Percentiles rank a stretch among this genome's conserved stretches.
phyloP scores from a whole-genome alignment of 2,888 invertebrate species.

The Acanthosoma haemorrhoidale region DNA sequence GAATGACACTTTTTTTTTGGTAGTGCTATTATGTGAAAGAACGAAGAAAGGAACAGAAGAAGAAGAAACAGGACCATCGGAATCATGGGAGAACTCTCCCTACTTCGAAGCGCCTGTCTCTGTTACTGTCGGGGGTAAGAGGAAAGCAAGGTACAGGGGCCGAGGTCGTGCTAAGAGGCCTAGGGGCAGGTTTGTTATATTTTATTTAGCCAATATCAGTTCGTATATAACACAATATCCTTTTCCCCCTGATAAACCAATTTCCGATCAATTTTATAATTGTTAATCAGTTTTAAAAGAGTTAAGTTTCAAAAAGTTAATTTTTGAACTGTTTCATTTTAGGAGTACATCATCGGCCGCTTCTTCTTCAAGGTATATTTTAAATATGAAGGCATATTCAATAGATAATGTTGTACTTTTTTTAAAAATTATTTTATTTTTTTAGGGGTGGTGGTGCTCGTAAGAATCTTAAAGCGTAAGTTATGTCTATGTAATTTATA shows the following conservation, averaged over 20 bases:
- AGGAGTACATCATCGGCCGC: constrained; percentile 10
- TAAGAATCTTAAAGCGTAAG: constrained; percentile 1
- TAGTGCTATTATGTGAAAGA: constrained; percentile 14
- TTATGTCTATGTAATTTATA: not conserved
- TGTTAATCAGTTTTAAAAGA: too few relatives aligned
- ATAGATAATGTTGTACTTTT: not conserved
- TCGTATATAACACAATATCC: too few relatives aligned
- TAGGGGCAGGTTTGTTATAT: constrained; percentile 24
- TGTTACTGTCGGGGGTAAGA: not conserved
- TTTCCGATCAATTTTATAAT: too few relatives aligned
- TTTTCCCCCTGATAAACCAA: too few relatives aligned
- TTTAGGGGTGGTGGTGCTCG: not conserved
- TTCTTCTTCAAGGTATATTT: constrained; percentile 13
- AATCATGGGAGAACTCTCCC: constrained; percentile 1
- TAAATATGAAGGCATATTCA: not conserved
- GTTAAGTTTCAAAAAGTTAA: too few relatives aligned
- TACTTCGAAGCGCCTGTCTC: constrained; percentile 17
- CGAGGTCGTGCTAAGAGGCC: not conserved
- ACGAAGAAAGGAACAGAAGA: not conserved
- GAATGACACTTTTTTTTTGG: not conserved
- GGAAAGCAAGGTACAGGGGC: constrained; percentile 11
- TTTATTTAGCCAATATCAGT: too few relatives aligned
- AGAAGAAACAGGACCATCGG: not conserved
- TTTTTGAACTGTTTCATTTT: too few relatives aligned
- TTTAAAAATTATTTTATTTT: not conserved